These are phyloP conservation scores for Hafferia zeledoni DNA, from an alignment of 2,797 vertebrate species.

Conservation along the genomic window DNA sequence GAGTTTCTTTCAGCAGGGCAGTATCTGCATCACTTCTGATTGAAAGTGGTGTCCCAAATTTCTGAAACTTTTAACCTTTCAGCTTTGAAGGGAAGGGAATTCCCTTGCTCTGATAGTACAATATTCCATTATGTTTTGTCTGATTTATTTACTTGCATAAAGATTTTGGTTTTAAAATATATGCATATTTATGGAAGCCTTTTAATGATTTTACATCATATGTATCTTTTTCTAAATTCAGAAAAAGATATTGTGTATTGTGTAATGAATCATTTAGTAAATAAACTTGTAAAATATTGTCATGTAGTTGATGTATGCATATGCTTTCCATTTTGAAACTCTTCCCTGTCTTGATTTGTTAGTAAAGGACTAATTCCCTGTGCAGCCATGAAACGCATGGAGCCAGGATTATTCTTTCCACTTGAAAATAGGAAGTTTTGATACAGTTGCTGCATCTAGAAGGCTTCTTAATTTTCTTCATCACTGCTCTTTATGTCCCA, in stretches of 20 bases:
- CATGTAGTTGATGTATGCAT: neutral
- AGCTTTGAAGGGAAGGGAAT: neutral
- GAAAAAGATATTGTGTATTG: neutral
- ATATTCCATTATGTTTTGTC: neutral
- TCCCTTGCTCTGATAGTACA: neutral
- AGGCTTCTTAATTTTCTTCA: slow-evolving; percentile 54
- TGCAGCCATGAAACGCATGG: neutral
- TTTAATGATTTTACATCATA: neutral
- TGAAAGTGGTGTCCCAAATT: neutral
- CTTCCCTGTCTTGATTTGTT: neutral
- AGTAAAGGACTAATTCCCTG: neutral
- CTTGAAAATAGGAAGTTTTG: slow-evolving; percentile 3
- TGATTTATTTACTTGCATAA: neutral
- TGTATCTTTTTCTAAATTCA: neutral
- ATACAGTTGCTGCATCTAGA: neutral
- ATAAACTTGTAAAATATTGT: neutral
- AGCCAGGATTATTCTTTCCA: neutral
- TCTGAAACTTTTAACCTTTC: neutral
- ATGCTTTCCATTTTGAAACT: neutral
- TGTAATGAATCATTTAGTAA: neutral
- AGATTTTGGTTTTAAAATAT: neutral
- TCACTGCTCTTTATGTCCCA: slow-evolving; percentile 27
- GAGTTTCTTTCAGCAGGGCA: fast-evolving
- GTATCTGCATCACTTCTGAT: neutral
- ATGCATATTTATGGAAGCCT: neutral